Evolutionary conservation across 2,113 vertebrate species (phyloP), one percentile per base, ranked within the genome.

Genomic region (Etheostoma spectabile): DNA sequence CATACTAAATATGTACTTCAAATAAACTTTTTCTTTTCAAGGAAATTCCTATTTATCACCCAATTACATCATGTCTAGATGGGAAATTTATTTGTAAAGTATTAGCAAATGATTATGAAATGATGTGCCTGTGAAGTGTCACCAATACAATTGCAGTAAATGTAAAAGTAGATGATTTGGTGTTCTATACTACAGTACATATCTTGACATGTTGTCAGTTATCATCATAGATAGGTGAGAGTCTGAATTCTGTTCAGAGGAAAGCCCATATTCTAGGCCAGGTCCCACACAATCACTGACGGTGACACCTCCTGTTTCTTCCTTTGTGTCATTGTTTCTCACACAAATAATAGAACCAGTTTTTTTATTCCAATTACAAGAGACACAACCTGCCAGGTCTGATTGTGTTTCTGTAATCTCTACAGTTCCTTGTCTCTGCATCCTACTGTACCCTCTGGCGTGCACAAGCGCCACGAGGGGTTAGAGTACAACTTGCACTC

Each of bases 401-500:
- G 80, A 86, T 78, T 70, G 85, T 80, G 82, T 82, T 81, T 57
- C 62, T 14, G 46, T 89, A 82, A 90, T 90, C 88, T 89, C 78
- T 65, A 65, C 77, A 27, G 57, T 33, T 85, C 67, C 79, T 70
- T 78, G 66, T 56, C 55, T 57, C 66, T 52, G 79, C 88, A 76
- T 88, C 77, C 79, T 69, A 52, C 88, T 63, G 82, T 80, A 87
- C 78, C 90, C 79, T 75, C 72, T 79, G 80, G 91, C 76, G 14
- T 59, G 67, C 89, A 83, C 78, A 11, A 46, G 56, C n/a, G 30
- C 72, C 86, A 77, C 5, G 16, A 79, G 80, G 88, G 87, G 80
- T 84, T 85, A 83, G 88, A 89, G 86, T 72, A 87, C 80, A 85
- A 90, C 86, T 87, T 87, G 79, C 82, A 45, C 85, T 5, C 73